Evolutionary conservation across 2,113 vertebrate genomes (phyloP).

Genomic region (Oryzias woworae): DNA sequence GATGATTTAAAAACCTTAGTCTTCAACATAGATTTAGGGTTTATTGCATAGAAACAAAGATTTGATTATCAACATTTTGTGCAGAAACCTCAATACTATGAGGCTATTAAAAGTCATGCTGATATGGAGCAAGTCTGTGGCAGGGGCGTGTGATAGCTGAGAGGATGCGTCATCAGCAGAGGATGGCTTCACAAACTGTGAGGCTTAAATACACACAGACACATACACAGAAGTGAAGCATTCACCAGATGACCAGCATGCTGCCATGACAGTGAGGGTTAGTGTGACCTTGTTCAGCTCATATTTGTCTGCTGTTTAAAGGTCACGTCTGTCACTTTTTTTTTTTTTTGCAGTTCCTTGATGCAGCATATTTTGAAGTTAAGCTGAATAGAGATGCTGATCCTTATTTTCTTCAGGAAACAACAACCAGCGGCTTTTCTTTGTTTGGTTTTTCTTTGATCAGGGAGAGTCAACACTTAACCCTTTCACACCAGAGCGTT

Average conservation of each 20-base stretch:
- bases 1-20: too few relatives aligned
- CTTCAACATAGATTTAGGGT: too few relatives aligned
- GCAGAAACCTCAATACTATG: neutral
- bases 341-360: too few relatives aligned
- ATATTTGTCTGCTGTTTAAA: neutral
- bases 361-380: too few relatives aligned
- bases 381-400: too few relatives aligned
- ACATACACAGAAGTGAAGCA: constrained; percentile 14
- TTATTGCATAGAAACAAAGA: too few relatives aligned
- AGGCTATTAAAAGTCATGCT: constrained; percentile 2
- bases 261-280: constrained; percentile 12
- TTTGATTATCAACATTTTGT: neutral
- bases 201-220: neutral
- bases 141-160: constrained; percentile 1
- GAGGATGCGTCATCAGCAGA: constrained; percentile 39
- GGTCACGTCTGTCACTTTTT: neutral
- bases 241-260: constrained; percentile 22
- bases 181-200: constrained; percentile 28
- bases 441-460: too few relatives aligned
- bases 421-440: too few relatives aligned
- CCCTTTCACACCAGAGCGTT: too few relatives aligned
- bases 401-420: too few relatives aligned
- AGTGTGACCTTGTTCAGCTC: constrained; percentile 9
- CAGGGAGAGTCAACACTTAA: too few relatives aligned
- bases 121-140: constrained; percentile 4